Conservation (phyloP, 2,888 invertebrate genomes). For the Crocallis elinguaria region DNA sequence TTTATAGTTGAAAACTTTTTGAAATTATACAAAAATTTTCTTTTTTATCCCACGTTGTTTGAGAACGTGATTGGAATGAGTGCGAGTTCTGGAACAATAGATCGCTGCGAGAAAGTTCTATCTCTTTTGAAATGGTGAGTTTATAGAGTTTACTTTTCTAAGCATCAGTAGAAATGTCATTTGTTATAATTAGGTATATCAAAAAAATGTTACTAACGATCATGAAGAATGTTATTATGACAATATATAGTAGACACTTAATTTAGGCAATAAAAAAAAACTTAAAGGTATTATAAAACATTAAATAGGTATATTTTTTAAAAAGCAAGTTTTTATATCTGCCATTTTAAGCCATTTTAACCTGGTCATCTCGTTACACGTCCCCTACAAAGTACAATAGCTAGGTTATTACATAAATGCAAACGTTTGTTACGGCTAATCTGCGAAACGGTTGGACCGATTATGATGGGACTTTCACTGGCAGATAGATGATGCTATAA, state of each 20-base stretch:
- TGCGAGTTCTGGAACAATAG: slow-evolving; percentile 18
- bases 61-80: slow-evolving; percentile 54
- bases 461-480: no score
- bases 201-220: background rate
- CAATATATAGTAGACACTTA: background rate
- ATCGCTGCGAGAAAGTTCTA: slow-evolving; percentile 4
- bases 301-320: no score
- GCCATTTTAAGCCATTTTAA: no score
- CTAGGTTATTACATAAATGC: no score
- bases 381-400: no score
- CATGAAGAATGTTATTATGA: background rate
- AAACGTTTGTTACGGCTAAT: no score
- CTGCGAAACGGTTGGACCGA: no score
- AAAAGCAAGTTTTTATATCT: no score
- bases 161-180: background rate
- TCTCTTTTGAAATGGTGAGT: slow-evolving; percentile 3
- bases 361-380: no score
- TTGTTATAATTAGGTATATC: background rate
- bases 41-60: slow-evolving; percentile 47
- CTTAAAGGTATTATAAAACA: no score
- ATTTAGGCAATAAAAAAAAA: no score
- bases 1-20: slow-evolving; percentile 73
- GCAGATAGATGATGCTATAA: no score
- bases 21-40: slow-evolving; percentile 59
- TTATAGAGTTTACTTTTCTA: background rate